phyloP scores from a whole-genome alignment of 2,888 invertebrate genomes.

The Iphiclides podalirius region DNA sequence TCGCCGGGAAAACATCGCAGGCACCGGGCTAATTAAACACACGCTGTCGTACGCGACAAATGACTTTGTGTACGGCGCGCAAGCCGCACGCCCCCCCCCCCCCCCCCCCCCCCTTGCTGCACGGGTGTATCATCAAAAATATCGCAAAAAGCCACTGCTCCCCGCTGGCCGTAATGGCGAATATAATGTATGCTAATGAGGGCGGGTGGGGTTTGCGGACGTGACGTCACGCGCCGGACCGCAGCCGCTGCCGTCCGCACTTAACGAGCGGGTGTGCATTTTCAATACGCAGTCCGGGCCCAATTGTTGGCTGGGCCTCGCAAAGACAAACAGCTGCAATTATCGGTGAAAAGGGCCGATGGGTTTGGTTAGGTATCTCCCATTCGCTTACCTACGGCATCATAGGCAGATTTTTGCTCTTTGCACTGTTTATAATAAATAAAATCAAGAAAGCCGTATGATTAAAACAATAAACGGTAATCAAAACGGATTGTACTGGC shows the following conservation, averaged over 20 bases:
- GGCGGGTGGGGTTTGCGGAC: constrained; percentile 60
- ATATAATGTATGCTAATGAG: constrained; percentile 79
- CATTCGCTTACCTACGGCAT: neutral
- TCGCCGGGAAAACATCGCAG: constrained; percentile 2
- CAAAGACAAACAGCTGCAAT: constrained; percentile 33
- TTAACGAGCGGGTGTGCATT: constrained; percentile 73
- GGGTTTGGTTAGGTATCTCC: neutral
- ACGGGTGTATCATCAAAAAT: constrained; percentile 61
- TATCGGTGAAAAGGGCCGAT: constrained; percentile 9
- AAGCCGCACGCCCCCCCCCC: too few relatives aligned
- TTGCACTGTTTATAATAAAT: constrained; percentile 22
- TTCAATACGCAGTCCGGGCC: constrained; percentile 57
- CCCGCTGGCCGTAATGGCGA: constrained; percentile 65
- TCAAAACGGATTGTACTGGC: constrained; percentile 40
- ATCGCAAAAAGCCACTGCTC: constrained; percentile 61
- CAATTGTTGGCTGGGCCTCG: constrained; percentile 31
- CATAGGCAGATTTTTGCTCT: constrained; percentile 7
- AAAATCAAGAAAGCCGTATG: constrained; percentile 2
- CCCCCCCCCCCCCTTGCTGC: constrained; percentile 22
- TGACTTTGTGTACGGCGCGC: constrained; percentile 35
- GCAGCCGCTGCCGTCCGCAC: constrained; percentile 57
- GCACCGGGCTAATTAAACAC: constrained; percentile 34
- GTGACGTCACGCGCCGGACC: constrained; percentile 75
- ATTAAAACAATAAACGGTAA: constrained; percentile 4
- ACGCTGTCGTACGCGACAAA: constrained; percentile 26